These are phyloP conservation scores for Erebia palarica DNA, from an alignment of 2,888 invertebrate genomes.

Conservation along the genomic window DNA sequence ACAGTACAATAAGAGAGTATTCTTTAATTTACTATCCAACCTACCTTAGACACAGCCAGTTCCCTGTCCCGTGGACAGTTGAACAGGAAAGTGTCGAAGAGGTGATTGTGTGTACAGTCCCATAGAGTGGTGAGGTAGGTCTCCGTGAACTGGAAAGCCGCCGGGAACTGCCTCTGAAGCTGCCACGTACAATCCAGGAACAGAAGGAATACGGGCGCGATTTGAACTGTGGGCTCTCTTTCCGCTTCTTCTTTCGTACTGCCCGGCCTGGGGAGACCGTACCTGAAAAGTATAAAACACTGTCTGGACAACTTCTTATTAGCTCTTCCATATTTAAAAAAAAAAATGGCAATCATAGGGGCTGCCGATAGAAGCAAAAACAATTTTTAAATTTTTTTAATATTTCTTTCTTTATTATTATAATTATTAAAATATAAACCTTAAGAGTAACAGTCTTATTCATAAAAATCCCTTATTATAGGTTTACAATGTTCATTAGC, in stretches of 20 bases:
- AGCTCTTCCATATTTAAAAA: too few species aligned
- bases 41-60: constrained; percentile 84
- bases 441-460: too few species aligned
- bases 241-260: constrained; percentile 74
- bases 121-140: constrained; percentile 95
- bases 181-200: constrained; percentile 98
- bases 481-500: too few species aligned
- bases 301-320: too few species aligned
- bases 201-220: constrained; percentile 92
- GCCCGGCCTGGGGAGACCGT: constrained; percentile 86
- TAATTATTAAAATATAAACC: too few species aligned
- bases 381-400: too few species aligned
- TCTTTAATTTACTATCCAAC: background rate
- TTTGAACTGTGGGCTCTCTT: constrained; percentile 62
- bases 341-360: too few species aligned
- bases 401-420: too few species aligned
- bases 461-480: too few species aligned
- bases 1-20: too few species aligned
- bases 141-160: constrained; percentile 95
- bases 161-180: constrained; percentile 92
- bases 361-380: too few species aligned
- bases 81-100: constrained; percentile 97
- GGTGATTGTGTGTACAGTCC: constrained; percentile 93
- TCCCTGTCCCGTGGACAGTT: constrained; percentile 91
- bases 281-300: constrained; percentile 57